phyloP scores from a whole-genome alignment of 2,888 invertebrate genomes.

The Lycocerus yunnanus region DNA sequence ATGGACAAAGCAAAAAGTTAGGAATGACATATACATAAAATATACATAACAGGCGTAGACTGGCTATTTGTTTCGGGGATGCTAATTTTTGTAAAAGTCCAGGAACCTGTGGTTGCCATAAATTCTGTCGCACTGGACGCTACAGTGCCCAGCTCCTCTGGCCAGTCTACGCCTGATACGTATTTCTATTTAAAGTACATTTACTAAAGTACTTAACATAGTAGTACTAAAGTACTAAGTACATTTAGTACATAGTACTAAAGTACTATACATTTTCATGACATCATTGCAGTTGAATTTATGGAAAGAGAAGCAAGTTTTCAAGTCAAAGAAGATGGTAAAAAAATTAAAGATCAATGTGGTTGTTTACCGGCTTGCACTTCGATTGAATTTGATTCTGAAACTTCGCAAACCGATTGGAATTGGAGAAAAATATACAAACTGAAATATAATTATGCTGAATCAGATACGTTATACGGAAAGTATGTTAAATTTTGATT shows the following conservation, averaged over 20 bases:
- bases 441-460: background rate
- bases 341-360: background rate
- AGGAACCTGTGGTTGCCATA: no score
- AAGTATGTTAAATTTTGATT: background rate
- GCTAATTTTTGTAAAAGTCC: no score
- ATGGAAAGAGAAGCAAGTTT: background rate
- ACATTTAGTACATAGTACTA: no score
- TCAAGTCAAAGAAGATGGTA: background rate
- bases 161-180: no score
- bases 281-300: background rate
- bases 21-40: no score
- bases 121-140: no score
- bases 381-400: constrained; percentile 4
- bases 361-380: constrained; percentile 11
- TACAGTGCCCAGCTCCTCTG: no score
- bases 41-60: no score
- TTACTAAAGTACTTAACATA: no score
- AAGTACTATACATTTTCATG: background rate
- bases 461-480: background rate
- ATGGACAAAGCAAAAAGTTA: constrained; percentile 8
- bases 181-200: no score
- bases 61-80: no score
- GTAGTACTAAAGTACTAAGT: no score
- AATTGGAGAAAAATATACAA: background rate
- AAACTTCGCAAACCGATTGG: constrained; percentile 7